A percentile compares a stretch with the other conserved stretches of the same genome.
phyloP scores from a whole-genome alignment of 2,113 vertebrate genomes.

The Paramisgurnus dabryanus region DNA sequence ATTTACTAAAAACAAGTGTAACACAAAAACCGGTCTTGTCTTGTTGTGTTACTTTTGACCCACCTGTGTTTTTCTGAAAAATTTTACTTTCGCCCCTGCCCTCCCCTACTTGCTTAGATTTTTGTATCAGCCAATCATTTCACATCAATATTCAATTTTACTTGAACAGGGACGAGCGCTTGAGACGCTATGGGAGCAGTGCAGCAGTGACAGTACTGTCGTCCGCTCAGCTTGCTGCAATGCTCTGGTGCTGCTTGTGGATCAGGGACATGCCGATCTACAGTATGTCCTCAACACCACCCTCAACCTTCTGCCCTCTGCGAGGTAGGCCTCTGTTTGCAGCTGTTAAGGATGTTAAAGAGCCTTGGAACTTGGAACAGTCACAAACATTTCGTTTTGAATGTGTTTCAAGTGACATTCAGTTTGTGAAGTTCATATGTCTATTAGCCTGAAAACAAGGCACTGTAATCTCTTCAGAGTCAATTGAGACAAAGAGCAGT shows the following conservation, averaged over 20 bases:
- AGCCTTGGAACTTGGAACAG: too few relatives aligned
- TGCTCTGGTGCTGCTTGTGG: conserved; percentile 85
- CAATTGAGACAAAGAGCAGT: background rate
- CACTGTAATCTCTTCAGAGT: background rate
- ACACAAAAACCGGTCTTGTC: too few relatives aligned
- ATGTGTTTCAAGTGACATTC: too few relatives aligned
- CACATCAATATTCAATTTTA: background rate
- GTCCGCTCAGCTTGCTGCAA: conserved; percentile 87
- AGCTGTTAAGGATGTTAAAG: too few relatives aligned
- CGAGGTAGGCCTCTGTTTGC: conserved; percentile 74
- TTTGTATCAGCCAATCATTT: too few relatives aligned
- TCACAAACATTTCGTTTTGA: too few relatives aligned
- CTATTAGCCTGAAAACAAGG: background rate
- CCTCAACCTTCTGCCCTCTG: conserved; percentile 90
- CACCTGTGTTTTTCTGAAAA: too few relatives aligned
- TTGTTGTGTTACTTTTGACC: too few relatives aligned
- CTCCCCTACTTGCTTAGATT: too few relatives aligned
- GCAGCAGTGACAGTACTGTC: conserved; percentile 79
- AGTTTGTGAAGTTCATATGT: too few relatives aligned
- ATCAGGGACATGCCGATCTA: conserved; percentile 86
- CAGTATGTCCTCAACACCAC: conserved; percentile 81
- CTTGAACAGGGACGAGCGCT: conserved; percentile 80
- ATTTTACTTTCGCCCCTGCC: too few relatives aligned
- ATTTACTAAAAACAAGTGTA: too few relatives aligned
- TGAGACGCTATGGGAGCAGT: conserved; percentile 91